These are phyloP conservation scores for Abscondita cerata DNA, from an alignment of 2,888 invertebrate species.

Conservation along the genomic window DNA sequence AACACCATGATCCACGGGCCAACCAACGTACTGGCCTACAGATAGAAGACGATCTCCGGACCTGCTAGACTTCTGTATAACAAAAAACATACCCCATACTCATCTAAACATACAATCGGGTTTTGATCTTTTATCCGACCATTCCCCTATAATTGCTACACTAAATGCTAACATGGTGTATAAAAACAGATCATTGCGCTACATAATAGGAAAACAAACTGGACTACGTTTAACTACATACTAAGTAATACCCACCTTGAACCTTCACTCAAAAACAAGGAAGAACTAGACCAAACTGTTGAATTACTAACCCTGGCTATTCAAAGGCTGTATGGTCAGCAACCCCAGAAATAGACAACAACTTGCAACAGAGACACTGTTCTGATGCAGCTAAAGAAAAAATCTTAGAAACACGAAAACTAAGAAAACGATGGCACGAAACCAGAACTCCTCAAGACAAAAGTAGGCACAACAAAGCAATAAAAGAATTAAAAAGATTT, in stretches of 20 bases:
- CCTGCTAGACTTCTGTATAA: slow-evolving; percentile 33
- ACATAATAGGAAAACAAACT: slow-evolving; percentile 31
- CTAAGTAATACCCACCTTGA: not conserved
- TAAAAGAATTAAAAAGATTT: slow-evolving; percentile 30
- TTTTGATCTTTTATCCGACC: slow-evolving; percentile 40
- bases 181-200: slow-evolving; percentile 17
- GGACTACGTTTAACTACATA: no score
- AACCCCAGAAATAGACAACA: slow-evolving; percentile 8
- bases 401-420: no score
- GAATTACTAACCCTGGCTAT: no score
- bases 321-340: slow-evolving; percentile 11
- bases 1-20: slow-evolving; percentile 24
- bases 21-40: slow-evolving; percentile 44
- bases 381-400: slow-evolving; percentile 7
- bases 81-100: slow-evolving; percentile 9
- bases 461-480: slow-evolving; percentile 28
- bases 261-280: not conserved
- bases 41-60: slow-evolving; percentile 40
- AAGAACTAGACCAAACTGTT: slow-evolving; percentile 9
- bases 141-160: slow-evolving; percentile 33
- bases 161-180: slow-evolving; percentile 1
- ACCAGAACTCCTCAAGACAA: slow-evolving; percentile 28
- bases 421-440: slow-evolving; percentile 10
- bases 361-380: slow-evolving; percentile 4
- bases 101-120: slow-evolving; percentile 16